Percentiles rank a stretch among this genome's conserved stretches.
Conservation (phyloP, 2,888 invertebrate genomes). For the Cylindroiulus punctatus region DNA sequence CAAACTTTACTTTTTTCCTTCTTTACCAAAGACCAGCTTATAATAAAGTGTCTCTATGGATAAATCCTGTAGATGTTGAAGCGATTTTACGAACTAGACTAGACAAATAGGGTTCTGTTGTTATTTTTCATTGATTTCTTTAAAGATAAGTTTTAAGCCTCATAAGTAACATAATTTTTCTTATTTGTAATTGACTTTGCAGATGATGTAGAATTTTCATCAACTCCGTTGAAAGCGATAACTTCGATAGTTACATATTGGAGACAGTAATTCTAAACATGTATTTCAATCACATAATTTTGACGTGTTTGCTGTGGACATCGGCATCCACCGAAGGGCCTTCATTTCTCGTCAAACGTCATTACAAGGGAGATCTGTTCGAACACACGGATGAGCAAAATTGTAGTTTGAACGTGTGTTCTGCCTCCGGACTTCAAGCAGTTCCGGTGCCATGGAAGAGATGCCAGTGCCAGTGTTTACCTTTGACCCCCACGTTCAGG, state of each 20-base stretch:
- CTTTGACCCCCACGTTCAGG: not conserved
- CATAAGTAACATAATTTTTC: too few species aligned
- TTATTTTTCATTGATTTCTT: too few species aligned
- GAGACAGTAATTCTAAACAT: not conserved
- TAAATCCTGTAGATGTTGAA: too few species aligned
- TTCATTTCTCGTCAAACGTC: not conserved
- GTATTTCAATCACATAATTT: not conserved
- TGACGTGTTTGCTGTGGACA: not conserved
- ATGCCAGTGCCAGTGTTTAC: slow-evolving; percentile 37
- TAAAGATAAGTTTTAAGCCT: too few species aligned
- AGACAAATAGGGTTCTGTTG: too few species aligned
- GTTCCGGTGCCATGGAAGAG: slow-evolving; percentile 10
- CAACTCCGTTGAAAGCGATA: too few species aligned
- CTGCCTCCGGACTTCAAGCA: not conserved
- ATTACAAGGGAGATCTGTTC: slow-evolving; percentile 27
- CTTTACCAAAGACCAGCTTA: too few species aligned
- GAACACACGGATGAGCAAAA: not conserved
- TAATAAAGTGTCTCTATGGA: too few species aligned
- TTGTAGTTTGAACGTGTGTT: not conserved
- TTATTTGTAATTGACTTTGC: too few species aligned
- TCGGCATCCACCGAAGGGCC: not conserved
- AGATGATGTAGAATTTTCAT: too few species aligned
- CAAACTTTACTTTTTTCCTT: too few species aligned
- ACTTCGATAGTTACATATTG: not conserved
- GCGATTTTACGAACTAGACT: too few species aligned